Base-by-base conservation (phyloP, 2,888 invertebrate species). In the Drosophila picticornis region DNA sequence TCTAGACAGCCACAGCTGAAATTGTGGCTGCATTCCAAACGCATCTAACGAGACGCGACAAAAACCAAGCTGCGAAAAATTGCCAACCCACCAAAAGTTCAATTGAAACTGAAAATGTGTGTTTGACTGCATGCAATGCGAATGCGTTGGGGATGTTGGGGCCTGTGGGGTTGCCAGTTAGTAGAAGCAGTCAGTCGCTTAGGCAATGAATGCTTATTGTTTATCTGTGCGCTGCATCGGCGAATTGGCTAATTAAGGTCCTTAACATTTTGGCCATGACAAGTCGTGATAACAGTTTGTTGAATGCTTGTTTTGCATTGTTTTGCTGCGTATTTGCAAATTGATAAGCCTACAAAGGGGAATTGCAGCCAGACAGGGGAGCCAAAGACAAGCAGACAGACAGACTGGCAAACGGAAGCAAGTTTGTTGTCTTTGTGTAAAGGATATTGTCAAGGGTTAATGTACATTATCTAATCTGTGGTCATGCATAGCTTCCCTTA, bases 31-130 rank as follows among this genome's bases (percentile, higher is more conserved):
- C 81, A 77, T 80, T 80, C 74, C 70, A 55, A 73, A 70, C 77
- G 71, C 81, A 74, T 81, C 77, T 80, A 81, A 79, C 81, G 81
- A 74, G 78, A 61, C 62, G 74, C 81, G 78, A 77, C 81, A 81
- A 80, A 80, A 81, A 69, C 72, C 64, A 67, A 74, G 77, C 72
- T 72, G 65, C 80, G 67, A 81, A 80, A 80, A 81, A 72, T 66
- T 77, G 74, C 70, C 67, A 71, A 51, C 68, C 68, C 68, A 59
- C 69, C 80, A 80, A 77, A 80, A 81, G 78, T 80, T 81, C 80
- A 81, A 81, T 80, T 80, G 80, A 81, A 80, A 80, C 74, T 52
- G 52, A 66, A 73, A 77, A 70, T 77, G 69, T 66, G 79, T 66
- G 79, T 38, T 51, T 46, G 64, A 11, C 34, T 7, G 29, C 51